Conservation (phyloP, 2,113 vertebrate species). For the Caloenas nicobarica region DNA sequence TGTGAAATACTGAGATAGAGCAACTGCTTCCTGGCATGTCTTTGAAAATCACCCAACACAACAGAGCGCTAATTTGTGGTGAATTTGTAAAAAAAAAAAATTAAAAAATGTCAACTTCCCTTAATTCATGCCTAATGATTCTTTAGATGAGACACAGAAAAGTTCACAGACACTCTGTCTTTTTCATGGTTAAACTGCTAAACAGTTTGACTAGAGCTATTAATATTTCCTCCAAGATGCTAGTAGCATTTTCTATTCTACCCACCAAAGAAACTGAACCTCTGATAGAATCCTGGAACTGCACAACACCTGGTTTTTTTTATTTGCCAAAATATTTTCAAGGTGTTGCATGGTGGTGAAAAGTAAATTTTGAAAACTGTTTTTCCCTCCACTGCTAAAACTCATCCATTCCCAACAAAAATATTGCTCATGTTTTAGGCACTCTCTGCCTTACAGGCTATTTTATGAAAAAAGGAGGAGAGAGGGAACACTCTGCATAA, state of each 20-base stretch:
- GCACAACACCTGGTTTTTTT: not conserved
- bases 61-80: not conserved
- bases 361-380: conserved; percentile 45
- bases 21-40: not conserved
- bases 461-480: conserved; percentile 9
- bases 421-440: conserved; percentile 48
- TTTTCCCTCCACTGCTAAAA: conserved; percentile 20
- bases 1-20: not conserved
- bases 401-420: conserved; percentile 39
- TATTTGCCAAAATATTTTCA: conserved; percentile 39
- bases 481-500: not conserved
- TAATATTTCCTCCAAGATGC: not conserved
- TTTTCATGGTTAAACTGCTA: not conserved
- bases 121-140: not conserved
- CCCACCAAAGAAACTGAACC: not conserved
- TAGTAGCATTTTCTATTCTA: conserved; percentile 20
- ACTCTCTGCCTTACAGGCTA: conserved; percentile 1
- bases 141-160: not conserved
- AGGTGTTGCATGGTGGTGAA: conserved; percentile 27
- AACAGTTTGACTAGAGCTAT: not conserved
- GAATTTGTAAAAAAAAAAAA: not conserved
- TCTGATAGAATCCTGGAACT: conserved; percentile 48
- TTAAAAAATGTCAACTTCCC: not conserved
- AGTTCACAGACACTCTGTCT: not conserved
- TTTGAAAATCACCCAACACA: not conserved